Evolutionary conservation across 2,888 invertebrate species (phyloP).

Genomic region (Parelbella ahira): DNA sequence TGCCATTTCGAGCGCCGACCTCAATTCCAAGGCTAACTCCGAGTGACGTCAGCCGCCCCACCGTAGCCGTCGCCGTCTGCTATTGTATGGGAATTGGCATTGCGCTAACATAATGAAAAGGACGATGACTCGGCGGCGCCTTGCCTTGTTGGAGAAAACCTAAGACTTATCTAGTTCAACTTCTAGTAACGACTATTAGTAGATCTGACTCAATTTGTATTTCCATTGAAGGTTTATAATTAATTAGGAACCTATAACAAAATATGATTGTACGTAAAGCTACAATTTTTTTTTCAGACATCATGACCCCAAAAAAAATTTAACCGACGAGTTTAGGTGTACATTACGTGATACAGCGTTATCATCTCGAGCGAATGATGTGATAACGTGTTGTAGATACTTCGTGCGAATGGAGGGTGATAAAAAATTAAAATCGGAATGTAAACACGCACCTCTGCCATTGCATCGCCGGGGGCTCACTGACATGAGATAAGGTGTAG

Average conservation of each 20-base stretch:
- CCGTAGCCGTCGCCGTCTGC: constrained; percentile 50
- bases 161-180: no score
- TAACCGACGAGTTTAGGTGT: constrained; percentile 48
- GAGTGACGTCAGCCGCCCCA: constrained; percentile 67
- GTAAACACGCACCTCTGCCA: constrained; percentile 49
- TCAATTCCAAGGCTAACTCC: constrained; percentile 72
- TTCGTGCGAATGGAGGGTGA: constrained; percentile 56
- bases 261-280: no score
- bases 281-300: not conserved
- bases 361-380: constrained; percentile 57
- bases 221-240: no score
- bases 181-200: no score
- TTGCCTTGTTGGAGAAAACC: constrained; percentile 31
- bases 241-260: no score
- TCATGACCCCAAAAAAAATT: constrained; percentile 37
- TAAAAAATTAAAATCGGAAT: constrained; percentile 63
- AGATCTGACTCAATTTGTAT: no score
- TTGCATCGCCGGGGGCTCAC: constrained; percentile 45
- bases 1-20: constrained; percentile 64
- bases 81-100: constrained; percentile 70
- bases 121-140: constrained; percentile 55
- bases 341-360: constrained; percentile 56
- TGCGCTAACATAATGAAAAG: constrained; percentile 60
- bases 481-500: constrained; percentile 38
- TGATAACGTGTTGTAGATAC: constrained; percentile 62